Evolutionary conservation across 2,888 invertebrate species (phyloP), one percentile per base, ranked within the genome.

Genomic region (Callinectes sapidus): DNA sequence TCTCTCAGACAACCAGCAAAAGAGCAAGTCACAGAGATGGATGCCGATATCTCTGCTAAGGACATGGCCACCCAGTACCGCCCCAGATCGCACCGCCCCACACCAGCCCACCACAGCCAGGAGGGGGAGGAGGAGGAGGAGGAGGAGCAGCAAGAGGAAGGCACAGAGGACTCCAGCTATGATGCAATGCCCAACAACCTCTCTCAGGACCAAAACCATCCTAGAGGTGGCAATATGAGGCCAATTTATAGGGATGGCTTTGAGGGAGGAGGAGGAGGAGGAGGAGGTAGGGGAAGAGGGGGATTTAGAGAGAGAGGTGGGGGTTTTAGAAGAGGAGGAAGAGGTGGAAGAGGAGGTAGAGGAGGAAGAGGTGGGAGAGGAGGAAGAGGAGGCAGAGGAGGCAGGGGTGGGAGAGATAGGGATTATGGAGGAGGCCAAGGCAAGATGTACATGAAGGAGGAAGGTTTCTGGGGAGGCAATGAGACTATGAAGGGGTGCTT

Each of bases 1-100:
- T 18, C 1, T 28, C 28, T 61, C 71, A 89, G 89, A n/a, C 35
- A 66, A 6, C 8, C 66, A 35, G 8, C 35, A 23, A 61, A 61
- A 66, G 66, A 89, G 14, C n/a, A 3, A 8, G 48, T 86, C 61
- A 71, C 48, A 39, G 87, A 87, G 39, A 93, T 93, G 91, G 91
- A 92, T 23, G 90, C 42, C 39, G 97, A 97, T 89, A 96, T 97
- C 18, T 96, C 97, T 2, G 97, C 97, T 95, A 96, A 96, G 91
- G 97, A 97, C 95, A 97, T 97, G 97, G 96, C 97, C 0, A 95
- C 96, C 94, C 95, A 96, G 94, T 97, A 96, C 61, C 28, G 35
- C 39, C 81, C 28, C 28, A 55, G 55, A n/a, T n/a, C n/a, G n/a
- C n/a, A n/a, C n/a, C n/a, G n/a, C n/a, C n/a, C n/a, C n/a, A n/a